Evolutionary conservation across 2,113 vertebrate species (phyloP), one percentile per base, ranked within the genome.

Genomic region (Phaethon lepturus): DNA sequence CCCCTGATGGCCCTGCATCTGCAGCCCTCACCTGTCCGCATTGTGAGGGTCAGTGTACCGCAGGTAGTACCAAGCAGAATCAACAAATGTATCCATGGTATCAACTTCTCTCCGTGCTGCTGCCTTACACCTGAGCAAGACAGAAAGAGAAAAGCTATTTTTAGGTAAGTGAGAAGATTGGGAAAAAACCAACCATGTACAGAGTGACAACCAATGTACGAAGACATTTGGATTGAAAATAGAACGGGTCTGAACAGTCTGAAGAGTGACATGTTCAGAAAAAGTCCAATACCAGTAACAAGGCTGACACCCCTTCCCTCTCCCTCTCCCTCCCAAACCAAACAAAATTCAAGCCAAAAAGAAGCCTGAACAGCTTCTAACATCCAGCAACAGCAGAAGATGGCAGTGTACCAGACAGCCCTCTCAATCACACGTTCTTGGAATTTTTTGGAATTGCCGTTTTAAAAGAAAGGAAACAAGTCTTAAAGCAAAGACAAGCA

Each of bases 61-160:
- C 89, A 99, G 97, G 98, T 99, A 99, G 96, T 99, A 99, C 99
- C 99, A 99, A 15, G 99, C 98, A 0, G 99, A 99, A 92, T 99
- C 99, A 56, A 99, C 99, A 97, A 99, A 99, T 0, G 99, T 99
- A 73, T 99, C 99, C 99, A 99, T 99, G 53, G 99, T 99, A 96
- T 99, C 99, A 0, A 99, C 99, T 97, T 99, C 99, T 91, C 99
- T 98, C 60, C 84, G 97, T 22, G 99, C 99, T 40, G 98, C 96
- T 71, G 98, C 98, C 47, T 98, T 97, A 94, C 99, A 99, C 97
- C 99, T 99, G 75, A 78, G 66, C 68, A 93, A 91, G 40, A 93
- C 58, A 90, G 14, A 66, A 50, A 45, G 40, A 85, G 28, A 90
- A 93, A 64, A 81, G 29, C 14, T 72, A 5, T 24, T 44, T 29